phyloP scores from a whole-genome alignment of 2,888 invertebrate genomes.

The Phasia obesa region DNA sequence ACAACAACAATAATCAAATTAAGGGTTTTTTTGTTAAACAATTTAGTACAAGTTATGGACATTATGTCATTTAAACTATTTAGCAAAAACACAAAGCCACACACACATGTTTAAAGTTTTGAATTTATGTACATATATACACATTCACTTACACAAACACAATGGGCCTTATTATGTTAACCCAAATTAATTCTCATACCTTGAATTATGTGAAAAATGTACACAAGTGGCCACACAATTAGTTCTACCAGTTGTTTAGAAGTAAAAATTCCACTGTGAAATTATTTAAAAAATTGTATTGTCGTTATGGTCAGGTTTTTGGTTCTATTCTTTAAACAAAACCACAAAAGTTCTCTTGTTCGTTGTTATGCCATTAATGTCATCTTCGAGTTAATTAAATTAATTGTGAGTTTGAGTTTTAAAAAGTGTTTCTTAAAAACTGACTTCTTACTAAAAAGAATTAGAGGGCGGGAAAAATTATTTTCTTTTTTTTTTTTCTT shows the following conservation, averaged over 20 bases:
- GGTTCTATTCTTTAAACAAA: too few relatives aligned
- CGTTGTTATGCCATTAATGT: slow-evolving; percentile 5
- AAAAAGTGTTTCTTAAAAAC: too few relatives aligned
- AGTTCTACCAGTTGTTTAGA: slow-evolving; percentile 43
- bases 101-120: not conserved
- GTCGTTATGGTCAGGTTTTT: too few relatives aligned
- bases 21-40: slow-evolving; percentile 50
- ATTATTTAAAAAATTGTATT: too few relatives aligned
- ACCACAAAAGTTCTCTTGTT: slow-evolving; percentile 21
- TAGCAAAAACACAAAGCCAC: slow-evolving; percentile 3
- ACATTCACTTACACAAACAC: not conserved
- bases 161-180: slow-evolving; percentile 46
- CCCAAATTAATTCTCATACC: slow-evolving; percentile 68
- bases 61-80: slow-evolving; percentile 52
- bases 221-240: slow-evolving; percentile 46
- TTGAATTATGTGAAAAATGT: slow-evolving; percentile 58
- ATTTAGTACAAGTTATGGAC: slow-evolving; percentile 41
- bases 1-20: slow-evolving; percentile 11
- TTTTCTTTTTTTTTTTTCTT: too few relatives aligned
- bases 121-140: slow-evolving; percentile 10
- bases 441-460: too few relatives aligned
- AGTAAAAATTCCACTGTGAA: slow-evolving; percentile 2
- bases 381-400: slow-evolving; percentile 11
- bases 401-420: not conserved
- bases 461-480: too few relatives aligned